phyloP scores from a whole-genome alignment of 2,113 vertebrate genomes.

The Amazona guildingii region DNA sequence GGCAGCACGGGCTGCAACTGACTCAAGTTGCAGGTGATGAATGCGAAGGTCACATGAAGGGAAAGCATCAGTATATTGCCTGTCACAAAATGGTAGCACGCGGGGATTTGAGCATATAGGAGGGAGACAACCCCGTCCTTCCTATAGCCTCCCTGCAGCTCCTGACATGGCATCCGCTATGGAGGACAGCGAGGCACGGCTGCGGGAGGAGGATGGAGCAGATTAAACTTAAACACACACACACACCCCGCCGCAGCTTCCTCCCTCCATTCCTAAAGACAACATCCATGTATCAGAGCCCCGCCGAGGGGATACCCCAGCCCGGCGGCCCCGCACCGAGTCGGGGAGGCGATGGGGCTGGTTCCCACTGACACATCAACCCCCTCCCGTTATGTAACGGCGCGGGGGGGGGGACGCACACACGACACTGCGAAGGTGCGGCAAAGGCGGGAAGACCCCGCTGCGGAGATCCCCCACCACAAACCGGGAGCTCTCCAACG shows the following conservation, averaged over 20 bases:
- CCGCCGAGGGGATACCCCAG: neutral
- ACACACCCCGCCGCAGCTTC: neutral
- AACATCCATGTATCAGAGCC: neutral
- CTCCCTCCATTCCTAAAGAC: neutral
- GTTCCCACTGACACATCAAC: neutral
- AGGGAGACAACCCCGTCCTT: neutral
- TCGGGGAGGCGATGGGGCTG: neutral
- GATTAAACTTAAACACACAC: conserved; percentile 14
- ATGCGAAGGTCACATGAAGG: conserved; percentile 61
- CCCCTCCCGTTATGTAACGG: conserved; percentile 30
- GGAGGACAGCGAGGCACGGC: neutral
- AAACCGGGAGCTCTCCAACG: neutral
- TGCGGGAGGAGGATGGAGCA: conserved; percentile 20
- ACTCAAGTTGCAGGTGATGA: conserved; percentile 46
- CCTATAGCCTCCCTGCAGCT: neutral
- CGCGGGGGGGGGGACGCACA: neutral
- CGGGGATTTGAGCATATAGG: neutral
- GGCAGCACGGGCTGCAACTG: neutral
- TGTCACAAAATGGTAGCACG: conserved; percentile 52
- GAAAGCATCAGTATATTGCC: neutral
- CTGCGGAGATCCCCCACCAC: neutral
- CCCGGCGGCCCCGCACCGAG: neutral
- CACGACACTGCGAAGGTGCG: neutral
- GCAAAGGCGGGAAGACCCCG: neutral
- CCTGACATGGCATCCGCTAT: conserved; percentile 34